Base-by-base conservation (phyloP, 2,797 vertebrate genomes). In the Borostomias antarcticus region DNA sequence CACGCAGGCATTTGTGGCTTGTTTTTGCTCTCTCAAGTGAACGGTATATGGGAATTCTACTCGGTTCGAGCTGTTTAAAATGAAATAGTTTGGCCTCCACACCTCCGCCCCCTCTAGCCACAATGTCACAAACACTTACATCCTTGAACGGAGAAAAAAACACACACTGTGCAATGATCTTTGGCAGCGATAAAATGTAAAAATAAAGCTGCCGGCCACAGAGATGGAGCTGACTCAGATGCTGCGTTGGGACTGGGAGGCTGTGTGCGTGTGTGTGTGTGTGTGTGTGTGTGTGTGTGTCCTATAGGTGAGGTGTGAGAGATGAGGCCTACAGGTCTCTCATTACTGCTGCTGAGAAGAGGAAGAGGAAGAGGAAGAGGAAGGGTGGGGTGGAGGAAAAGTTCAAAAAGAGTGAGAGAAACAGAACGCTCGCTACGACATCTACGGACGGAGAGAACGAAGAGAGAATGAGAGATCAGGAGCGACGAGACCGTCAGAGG, bases 51-150 rank as follows among this genome's bases (percentile, higher is more conserved):
- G 85, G 83, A 88, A 87, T 80, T 82, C 77, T 82, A 73, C 78
- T 64, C 66, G 66, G 70, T 85, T 82, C 81, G 74, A 83, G 80
- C 73, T 74, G 76, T 85, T 86, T 86, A 68, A 88, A 81, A 85
- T 82, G 56, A 81, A 87, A 85, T 87, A 86, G 76, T 82, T 86
- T 78, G 78, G 82, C 83, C 76, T 85, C 84, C 82, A 83, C 85
- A 89, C 82, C 81, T 85, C 78, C 73, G 32, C 79, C 78, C 78
- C 79, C 64, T 75, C 58, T 62, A 65, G 77, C 83, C 83, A 83
- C 86, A 85, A 74, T 82, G 86, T 89, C 86, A 87, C 82, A 90
- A 87, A 88, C 81, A 87, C 84, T 86, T 86, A 86, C 61, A 80
- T 83, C 77, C 72, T 69, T 74, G 70, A 79, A 19, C 66, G 59